A percentile compares a stretch with the other conserved stretches of the same genome.
Evolutionary conservation across 2,113 vertebrate genomes (phyloP).

Genomic region (Rhegmatorhina hoffmannsi): DNA sequence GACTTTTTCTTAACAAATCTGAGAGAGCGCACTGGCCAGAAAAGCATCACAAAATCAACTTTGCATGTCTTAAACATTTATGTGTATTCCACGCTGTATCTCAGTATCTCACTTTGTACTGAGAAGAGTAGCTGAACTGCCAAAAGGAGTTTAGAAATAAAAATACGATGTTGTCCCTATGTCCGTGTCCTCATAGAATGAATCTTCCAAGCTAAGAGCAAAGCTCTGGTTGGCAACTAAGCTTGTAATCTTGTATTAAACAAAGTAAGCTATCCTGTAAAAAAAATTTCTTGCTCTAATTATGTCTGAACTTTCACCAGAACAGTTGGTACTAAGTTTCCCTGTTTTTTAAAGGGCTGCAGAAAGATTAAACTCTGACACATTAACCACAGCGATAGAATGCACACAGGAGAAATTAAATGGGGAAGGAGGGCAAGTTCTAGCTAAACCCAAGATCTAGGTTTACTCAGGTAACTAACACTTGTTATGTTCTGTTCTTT

Average conservation of each 20-base stretch:
- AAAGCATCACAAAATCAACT: neutral
- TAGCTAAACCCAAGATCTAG: neutral
- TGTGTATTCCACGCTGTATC: neutral
- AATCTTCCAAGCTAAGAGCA: neutral
- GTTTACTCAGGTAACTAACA: neutral
- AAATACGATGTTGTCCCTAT: neutral
- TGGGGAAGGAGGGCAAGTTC: neutral
- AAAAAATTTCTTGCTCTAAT: neutral
- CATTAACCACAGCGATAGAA: neutral
- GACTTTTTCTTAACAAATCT: neutral
- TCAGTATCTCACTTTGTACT: neutral
- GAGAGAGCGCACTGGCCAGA: neutral
- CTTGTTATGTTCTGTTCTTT: neutral
- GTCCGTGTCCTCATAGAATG: neutral
- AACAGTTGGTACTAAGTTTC: neutral
- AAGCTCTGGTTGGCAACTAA: neutral
- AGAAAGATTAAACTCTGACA: neutral
- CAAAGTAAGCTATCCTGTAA: neutral
- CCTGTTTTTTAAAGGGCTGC: neutral
- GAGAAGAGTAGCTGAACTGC: neutral
- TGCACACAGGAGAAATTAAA: neutral
- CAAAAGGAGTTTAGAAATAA: neutral
- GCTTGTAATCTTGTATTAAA: neutral
- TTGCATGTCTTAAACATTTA: neutral
- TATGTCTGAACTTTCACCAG: neutral